Base-by-base conservation (phyloP, 2,888 invertebrate species). In the Argyresthia albistria region DNA sequence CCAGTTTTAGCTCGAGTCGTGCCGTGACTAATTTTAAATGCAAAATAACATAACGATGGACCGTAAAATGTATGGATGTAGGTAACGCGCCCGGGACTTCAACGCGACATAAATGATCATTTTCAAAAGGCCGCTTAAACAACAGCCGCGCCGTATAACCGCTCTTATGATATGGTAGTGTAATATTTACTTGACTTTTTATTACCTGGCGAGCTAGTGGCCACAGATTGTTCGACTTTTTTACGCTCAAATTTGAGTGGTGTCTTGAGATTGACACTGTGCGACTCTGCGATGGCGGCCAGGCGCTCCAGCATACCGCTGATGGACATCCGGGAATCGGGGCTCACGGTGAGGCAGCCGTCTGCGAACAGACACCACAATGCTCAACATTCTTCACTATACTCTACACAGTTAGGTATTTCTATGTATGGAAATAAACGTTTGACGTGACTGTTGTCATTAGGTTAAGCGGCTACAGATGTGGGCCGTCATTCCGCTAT, bases 211-310 rank as follows among this genome's bases (percentile, higher is more conserved):
- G 88, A 88, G 88, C 88, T 88, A 88, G 88, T 88, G 88, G 88
- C 88, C 88, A 88, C 88, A 70, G 88, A 88, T 88, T 88, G 88
- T 88, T 88, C 88, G 88, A 88, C 88, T 88, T 88, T 88, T 88
- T 89, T 89, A 80, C 88, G 87, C 80, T 91, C 91, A 70, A 93
- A 88, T 70, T 90, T 90, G 63, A 96, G 88, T 60, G 96, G 91
- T 67, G 93, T 93, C 76, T 93, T 93, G 55, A 96, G 89, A 79
- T 94, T 93, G 83, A 96, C 92, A 60, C 92, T 92, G 74, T 93
- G 91, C 53, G 95, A 93, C 79, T 97, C 95, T 1, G 96, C 95
- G 62, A 98, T 93, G 53, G 97, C 95, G 53, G 95, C 96, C 59
- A 98, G 78, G 60, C 95, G 90, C 71, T 97, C 97, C 64, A 97